phyloP scores from a whole-genome alignment of 2,797 vertebrate species.

The Chiloscyllium punctatum region DNA sequence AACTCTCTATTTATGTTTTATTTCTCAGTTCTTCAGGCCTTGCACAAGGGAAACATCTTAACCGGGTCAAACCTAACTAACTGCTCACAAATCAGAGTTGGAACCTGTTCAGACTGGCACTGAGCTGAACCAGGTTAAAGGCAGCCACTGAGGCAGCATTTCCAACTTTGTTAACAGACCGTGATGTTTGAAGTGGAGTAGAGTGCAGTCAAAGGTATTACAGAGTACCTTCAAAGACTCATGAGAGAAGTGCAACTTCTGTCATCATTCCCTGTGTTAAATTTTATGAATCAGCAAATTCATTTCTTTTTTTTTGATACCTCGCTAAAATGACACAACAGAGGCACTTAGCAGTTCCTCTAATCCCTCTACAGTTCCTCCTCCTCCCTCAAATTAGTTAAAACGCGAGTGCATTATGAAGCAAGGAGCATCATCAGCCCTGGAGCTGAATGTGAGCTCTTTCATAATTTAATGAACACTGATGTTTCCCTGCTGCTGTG shows the following conservation, averaged over 20 bases:
- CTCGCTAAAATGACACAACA: not conserved
- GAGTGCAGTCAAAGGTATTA: not conserved
- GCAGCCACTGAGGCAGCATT: not conserved
- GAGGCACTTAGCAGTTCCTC: not conserved
- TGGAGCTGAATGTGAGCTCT: slow-evolving; percentile 22
- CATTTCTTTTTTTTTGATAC: not conserved
- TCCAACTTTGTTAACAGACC: no score
- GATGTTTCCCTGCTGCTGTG: slow-evolving; percentile 39
- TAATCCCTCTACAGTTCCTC: not conserved
- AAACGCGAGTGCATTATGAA: slow-evolving; percentile 42
- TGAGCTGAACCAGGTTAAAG: not conserved
- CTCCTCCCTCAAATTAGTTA: slow-evolving; percentile 36
- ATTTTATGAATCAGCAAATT: not conserved
- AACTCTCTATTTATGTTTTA: not conserved
- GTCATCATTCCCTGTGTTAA: not conserved
- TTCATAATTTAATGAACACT: slow-evolving; percentile 36
- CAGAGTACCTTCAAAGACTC: not conserved
- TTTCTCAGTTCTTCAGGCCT: not conserved
- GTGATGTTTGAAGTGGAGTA: not conserved
- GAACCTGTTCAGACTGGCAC: not conserved
- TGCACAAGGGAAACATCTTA: not conserved
- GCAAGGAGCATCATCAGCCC: slow-evolving; percentile 41
- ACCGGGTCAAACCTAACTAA: not conserved
- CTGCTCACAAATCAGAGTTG: not conserved
- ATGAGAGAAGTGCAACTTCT: not conserved